These are phyloP conservation scores for Vannuccia rotundouncinata DNA, from an alignment of 2,888 invertebrate species.

Conservation along the genomic window DNA sequence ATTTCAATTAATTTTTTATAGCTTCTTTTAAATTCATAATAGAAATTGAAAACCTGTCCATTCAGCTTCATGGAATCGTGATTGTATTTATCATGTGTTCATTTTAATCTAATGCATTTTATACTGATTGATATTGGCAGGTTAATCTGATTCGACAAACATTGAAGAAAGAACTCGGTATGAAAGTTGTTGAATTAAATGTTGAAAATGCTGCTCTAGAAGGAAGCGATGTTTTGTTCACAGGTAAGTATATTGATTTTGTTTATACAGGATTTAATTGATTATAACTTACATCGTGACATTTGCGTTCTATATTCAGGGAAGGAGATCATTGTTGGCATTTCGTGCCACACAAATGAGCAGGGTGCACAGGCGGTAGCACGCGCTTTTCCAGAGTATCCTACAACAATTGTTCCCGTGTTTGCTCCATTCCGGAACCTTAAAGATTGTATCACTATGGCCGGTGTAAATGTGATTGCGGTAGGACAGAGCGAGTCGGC, in stretches of 20 bases:
- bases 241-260: slow-evolving; percentile 72
- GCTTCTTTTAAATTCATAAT: too few species aligned
- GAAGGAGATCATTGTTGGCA: slow-evolving; percentile 70
- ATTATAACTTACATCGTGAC: too few species aligned
- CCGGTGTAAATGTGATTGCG: slow-evolving; percentile 80
- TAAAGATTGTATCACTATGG: slow-evolving; percentile 79
- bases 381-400: slow-evolving; percentile 88
- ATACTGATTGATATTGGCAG: background rate
- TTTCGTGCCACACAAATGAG: slow-evolving; percentile 82
- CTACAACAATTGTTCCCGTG: slow-evolving; percentile 85
- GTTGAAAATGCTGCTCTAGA: slow-evolving; percentile 69
- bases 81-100: too few species aligned
- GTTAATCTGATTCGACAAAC: slow-evolving; percentile 69
- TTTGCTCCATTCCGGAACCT: slow-evolving; percentile 65
- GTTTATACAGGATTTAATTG: too few species aligned
- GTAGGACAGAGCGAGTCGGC: slow-evolving; percentile 61
- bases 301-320: too few species aligned
- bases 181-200: slow-evolving; percentile 78
- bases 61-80: too few species aligned
- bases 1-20: too few species aligned
- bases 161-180: slow-evolving; percentile 75
- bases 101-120: too few species aligned
- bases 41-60: too few species aligned
- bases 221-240: slow-evolving; percentile 91
- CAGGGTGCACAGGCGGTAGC: slow-evolving; percentile 86